Evolutionary conservation across 2,888 invertebrate species (phyloP), one percentile per base, ranked within the genome.

Genomic region (Acleris cristana): DNA sequence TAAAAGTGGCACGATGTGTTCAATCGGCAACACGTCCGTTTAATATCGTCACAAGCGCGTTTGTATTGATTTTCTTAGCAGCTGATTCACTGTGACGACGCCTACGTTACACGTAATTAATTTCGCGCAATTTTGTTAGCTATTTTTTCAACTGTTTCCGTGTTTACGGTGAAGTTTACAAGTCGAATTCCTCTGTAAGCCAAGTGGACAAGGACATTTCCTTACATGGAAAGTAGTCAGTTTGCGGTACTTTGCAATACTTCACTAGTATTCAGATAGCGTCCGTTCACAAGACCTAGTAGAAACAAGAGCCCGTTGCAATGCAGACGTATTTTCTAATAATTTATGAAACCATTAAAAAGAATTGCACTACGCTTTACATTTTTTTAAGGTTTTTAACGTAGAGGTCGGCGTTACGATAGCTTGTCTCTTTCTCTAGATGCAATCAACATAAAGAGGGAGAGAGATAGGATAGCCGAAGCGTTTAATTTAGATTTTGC

Each of bases 61-160:
- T 71, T 73, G 85, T 90, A 91, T 91, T 90, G 90, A 91, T 91
- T 91, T 89, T 85, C 72, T 68, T 63, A 74, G 84, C 89, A 89
- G 88, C 88, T 91, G 90, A 90, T 87, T 90, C 89, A 87, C 26
- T 64, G 45, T 34, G 34, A 57, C 79, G 34, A 57, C 79, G 71
- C 70, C 65, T 74, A 72, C 72, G 62, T 71, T 70, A 51, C 40
- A 68, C 73, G 73, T 75, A 72, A 61, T 63, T 45, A 49, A 78
- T 80, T 88, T 87, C 87, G 82, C 84, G 86, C 82, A 87, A 87
- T 79, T 76, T 74, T 73, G 73, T 77, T 44, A 19, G 49, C 51
- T 60, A 58, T 65, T 64, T 59, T 30, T 63, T 56, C 51, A 61
- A 58, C 60, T 55, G 56, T 56, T 69, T 65, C 58, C 64, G 49